These are phyloP conservation scores for Rhyacichthys aspro DNA, from an alignment of 2,797 vertebrate species.

Conservation along the genomic window DNA sequence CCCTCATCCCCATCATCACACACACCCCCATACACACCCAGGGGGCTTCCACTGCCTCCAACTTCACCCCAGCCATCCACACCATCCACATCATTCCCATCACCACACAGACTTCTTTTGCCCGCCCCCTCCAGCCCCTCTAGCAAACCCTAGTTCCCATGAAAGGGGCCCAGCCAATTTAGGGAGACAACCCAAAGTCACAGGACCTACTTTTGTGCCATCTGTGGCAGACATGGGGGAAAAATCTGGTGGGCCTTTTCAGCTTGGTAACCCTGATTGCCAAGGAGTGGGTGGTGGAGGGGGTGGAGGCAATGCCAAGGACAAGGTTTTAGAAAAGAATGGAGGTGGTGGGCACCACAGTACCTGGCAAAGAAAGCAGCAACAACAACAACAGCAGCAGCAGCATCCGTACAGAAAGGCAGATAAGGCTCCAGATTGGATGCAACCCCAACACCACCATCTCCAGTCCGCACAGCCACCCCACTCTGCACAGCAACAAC, in stretches of 20 bases:
- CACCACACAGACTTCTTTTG: conserved; percentile 91
- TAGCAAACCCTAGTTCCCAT: conserved; percentile 81
- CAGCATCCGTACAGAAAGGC: conserved; percentile 87
- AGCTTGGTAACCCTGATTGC: conserved; percentile 85
- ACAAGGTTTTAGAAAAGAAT: conserved; percentile 82
- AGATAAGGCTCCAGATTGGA: conserved; percentile 89
- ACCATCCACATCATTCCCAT: conserved; percentile 86
- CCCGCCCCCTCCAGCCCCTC: conserved; percentile 83
- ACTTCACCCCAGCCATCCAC: conserved; percentile 86
- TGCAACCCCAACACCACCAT: conserved; percentile 81
- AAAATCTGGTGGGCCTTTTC: conserved; percentile 87
- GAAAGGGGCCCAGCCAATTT: conserved; percentile 80
- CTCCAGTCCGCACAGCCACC: conserved; percentile 72
- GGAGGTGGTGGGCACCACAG: conserved; percentile 69
- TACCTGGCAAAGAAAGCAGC: conserved; percentile 83
- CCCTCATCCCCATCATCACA: conserved; percentile 82
- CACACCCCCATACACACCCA: conserved; percentile 83
- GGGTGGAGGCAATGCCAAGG: conserved; percentile 81
- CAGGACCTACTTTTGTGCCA: conserved; percentile 90
- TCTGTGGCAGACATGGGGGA: conserved; percentile 89
- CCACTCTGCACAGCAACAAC: conserved; percentile 68
- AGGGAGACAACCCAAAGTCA: conserved; percentile 86
- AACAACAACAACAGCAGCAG: conserved; percentile 75
- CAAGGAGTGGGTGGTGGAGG: conserved; percentile 79
- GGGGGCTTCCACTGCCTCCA: conserved; percentile 92